These are phyloP conservation scores for Anomalospiza imberbis DNA, from an alignment of 2,797 vertebrate genomes.

Conservation along the genomic window DNA sequence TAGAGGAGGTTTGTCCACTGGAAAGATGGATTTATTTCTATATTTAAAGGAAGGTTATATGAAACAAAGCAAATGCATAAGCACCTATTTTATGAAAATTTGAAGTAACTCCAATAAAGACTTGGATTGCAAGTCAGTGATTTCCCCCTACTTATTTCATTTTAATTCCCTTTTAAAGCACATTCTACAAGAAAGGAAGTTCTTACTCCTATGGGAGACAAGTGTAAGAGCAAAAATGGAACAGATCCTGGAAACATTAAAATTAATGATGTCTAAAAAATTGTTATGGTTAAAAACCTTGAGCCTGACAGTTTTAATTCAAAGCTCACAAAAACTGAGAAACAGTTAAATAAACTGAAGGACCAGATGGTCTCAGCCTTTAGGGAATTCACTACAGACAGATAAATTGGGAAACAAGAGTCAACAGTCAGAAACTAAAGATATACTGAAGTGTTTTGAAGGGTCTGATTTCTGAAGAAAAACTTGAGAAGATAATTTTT, in stretches of 20 bases:
- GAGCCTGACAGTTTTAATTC: conserved; percentile 46
- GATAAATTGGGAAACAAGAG: conserved; percentile 33
- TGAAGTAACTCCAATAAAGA: not conserved
- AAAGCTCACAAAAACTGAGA: conserved; percentile 41
- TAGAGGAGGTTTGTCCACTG: not conserved
- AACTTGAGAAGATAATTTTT: not conserved
- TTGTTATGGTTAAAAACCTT: conserved; percentile 33
- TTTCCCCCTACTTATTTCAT: not conserved
- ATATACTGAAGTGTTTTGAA: conserved; percentile 47
- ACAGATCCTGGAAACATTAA: conserved; percentile 54
- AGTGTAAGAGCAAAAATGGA: conserved; percentile 42
- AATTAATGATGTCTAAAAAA: conserved; percentile 63
- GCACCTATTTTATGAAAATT: not conserved
- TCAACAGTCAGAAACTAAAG: conserved; percentile 40
- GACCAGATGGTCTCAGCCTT: conserved; percentile 60
- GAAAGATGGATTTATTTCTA: not conserved
- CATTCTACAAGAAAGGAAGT: not conserved
- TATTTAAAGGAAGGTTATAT: not conserved
- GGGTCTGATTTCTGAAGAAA: conserved; percentile 5
- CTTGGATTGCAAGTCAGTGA: not conserved
- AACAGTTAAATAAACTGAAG: conserved; percentile 56
- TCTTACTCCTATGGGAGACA: conserved; percentile 16
- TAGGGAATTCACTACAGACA: conserved; percentile 45
- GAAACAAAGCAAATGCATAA: not conserved
- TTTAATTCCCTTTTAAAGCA: conserved; percentile 27